Evolutionary conservation across 1,140 invertebrate species (phyloP).

Genomic region (Drosophila kikkawai): DNA sequence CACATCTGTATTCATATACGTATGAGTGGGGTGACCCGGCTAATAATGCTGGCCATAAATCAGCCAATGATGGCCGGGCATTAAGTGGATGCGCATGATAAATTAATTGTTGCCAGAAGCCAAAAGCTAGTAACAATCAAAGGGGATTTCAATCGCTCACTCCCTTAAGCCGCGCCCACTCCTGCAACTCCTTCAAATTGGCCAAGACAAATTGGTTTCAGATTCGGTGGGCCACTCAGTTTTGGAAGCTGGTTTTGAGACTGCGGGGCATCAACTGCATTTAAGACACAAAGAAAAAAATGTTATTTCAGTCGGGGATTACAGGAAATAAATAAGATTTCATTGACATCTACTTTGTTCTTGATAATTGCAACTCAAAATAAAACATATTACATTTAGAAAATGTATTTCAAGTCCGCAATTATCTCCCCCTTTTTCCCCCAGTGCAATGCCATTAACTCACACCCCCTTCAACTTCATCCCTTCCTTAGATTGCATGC

Average conservation of each 20-base stretch:
- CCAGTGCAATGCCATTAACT: conserved; percentile 42
- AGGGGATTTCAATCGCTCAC: conserved; percentile 53
- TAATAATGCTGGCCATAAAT: conserved; percentile 77
- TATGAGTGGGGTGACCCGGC: conserved; percentile 47
- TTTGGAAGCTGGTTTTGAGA: conserved; percentile 4
- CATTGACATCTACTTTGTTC: not conserved
- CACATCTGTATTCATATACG: not conserved
- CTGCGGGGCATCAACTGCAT: conserved; percentile 30
- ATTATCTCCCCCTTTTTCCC: not conserved
- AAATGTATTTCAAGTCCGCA: not conserved
- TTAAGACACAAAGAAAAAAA: conserved; percentile 2
- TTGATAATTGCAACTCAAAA: not conserved
- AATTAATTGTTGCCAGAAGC: conserved; percentile 71
- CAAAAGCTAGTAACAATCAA: conserved; percentile 33
- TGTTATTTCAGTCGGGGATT: not conserved
- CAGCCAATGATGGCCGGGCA: conserved; percentile 67
- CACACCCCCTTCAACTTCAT: not conserved
- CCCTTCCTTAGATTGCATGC: conserved; percentile 90
- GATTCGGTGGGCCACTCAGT: conserved; percentile 6
- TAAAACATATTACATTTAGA: too few relatives aligned
- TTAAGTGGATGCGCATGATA: conserved; percentile 76
- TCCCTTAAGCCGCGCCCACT: conserved; percentile 21
- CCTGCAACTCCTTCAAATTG: conserved; percentile 47
- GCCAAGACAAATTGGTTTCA: conserved; percentile 63
- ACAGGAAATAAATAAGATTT: too few relatives aligned